These are phyloP conservation scores for Lamprologus callipterus DNA, from an alignment of 2,113 vertebrate species.

Conservation along the genomic window DNA sequence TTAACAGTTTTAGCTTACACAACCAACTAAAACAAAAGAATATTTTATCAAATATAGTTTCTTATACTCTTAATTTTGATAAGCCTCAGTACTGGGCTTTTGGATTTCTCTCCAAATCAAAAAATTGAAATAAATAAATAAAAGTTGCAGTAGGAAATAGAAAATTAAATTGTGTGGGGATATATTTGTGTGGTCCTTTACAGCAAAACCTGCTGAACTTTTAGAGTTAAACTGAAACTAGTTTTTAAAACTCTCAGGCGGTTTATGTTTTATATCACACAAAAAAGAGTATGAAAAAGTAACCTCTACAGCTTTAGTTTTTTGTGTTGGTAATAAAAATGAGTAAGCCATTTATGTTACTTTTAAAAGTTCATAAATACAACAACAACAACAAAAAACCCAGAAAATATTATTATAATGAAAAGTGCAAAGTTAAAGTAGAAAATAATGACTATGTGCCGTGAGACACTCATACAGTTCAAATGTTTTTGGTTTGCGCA, in stretches of 20 bases:
- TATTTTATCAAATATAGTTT: not conserved
- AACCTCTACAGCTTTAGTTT: not conserved
- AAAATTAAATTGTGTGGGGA: not conserved
- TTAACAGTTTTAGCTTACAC: not conserved
- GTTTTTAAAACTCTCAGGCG: not conserved
- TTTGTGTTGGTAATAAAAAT: not conserved
- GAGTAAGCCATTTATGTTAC: not conserved
- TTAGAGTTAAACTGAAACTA: not conserved
- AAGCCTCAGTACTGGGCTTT: not conserved
- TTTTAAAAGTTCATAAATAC: not conserved
- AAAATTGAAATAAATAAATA: not conserved
- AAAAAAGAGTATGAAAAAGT: not conserved
- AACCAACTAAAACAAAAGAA: not conserved
- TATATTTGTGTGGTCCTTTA: not conserved
- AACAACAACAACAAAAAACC: not conserved
- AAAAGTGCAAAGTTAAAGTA: not conserved
- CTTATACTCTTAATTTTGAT: not conserved
- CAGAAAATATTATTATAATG: not conserved
- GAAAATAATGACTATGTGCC: not conserved
- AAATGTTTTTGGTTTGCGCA: not conserved
- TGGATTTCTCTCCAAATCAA: not conserved
- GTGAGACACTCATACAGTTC: accelerated
- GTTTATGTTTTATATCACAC: not conserved
- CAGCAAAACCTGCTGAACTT: not conserved
- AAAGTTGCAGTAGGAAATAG: not conserved